Percentiles rank a stretch among this genome's conserved stretches.
These are phyloP conservation scores for Hydropotes inermis DNA, from an alignment of 2,113 vertebrate genomes.

Conservation along the genomic window DNA sequence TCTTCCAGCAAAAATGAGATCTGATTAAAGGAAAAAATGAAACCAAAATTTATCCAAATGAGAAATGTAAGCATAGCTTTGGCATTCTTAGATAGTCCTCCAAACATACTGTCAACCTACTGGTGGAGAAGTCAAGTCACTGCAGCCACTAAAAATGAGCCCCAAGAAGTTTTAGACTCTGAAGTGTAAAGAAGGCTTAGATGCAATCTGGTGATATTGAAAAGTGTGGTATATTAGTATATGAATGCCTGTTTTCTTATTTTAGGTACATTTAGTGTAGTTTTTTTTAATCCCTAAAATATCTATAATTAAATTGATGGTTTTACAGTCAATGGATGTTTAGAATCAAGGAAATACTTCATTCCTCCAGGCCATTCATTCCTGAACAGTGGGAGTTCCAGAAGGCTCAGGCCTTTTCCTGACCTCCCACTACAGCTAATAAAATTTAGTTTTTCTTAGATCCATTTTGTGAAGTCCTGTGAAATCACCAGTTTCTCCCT, in stretches of 20 bases:
- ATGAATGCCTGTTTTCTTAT: background rate
- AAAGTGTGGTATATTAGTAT: background rate
- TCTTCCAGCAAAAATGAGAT: background rate
- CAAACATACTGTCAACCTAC: background rate
- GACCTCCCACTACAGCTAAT: background rate
- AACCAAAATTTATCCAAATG: background rate
- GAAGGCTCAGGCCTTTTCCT: background rate
- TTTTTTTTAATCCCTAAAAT: constrained; percentile 21
- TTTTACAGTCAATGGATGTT: background rate
- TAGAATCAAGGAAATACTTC: background rate
- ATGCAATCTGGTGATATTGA: background rate
- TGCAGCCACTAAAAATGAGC: background rate
- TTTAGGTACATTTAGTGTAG: background rate
- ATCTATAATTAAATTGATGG: background rate
- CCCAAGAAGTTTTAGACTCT: background rate
- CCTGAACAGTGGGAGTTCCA: background rate
- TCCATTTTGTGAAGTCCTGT: background rate
- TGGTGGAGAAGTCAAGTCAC: background rate
- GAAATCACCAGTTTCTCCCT: background rate
- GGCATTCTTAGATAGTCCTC: background rate
- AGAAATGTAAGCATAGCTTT: background rate
- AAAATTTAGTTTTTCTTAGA: background rate
- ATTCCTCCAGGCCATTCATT: background rate
- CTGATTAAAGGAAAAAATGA: constrained; percentile 25
- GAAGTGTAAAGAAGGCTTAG: background rate